A percentile compares a stretch with the other conserved stretches of the same genome.
Evolutionary conservation across 1,140 invertebrate genomes (phyloP).

Genomic region (Drosophila kanapiae): DNA sequence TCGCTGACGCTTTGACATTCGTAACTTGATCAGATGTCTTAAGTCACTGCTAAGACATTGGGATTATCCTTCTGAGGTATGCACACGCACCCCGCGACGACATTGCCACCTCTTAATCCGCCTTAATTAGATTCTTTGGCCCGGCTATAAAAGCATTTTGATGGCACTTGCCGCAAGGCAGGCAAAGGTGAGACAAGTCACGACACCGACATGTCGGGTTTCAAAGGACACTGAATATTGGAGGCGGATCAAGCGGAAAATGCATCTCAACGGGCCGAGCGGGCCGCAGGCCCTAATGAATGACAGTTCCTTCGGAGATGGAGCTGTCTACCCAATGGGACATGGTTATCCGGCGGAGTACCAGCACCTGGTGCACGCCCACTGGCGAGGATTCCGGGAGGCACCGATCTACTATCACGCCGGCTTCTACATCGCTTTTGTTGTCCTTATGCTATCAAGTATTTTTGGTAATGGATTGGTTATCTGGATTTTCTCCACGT

Average conservation of each 20-base stretch:
- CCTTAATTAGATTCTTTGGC: conserved; percentile 69
- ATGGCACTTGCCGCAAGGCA: conserved; percentile 45
- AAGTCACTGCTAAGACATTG: conserved; percentile 52
- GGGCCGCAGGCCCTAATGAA: conserved; percentile 59
- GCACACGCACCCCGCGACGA: conserved; percentile 19
- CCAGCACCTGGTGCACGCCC: conserved; percentile 89
- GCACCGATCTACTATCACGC: conserved; percentile 91
- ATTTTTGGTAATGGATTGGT: conserved; percentile 92
- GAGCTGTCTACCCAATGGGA: conserved; percentile 86
- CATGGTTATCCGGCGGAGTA: conserved; percentile 90
- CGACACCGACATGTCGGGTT: conserved; percentile 42
- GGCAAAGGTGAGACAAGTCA: conserved; percentile 39
- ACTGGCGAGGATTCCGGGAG: conserved; percentile 90
- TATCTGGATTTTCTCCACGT: conserved; percentile 93
- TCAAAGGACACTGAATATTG: not conserved
- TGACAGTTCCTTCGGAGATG: conserved; percentile 48
- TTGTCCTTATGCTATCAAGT: conserved; percentile 89
- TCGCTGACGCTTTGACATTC: conserved; percentile 16
- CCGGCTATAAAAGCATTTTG: conserved; percentile 63
- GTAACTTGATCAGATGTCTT: conserved; percentile 64
- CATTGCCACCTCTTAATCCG: conserved; percentile 50
- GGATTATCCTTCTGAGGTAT: conserved; percentile 55
- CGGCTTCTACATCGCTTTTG: conserved; percentile 90
- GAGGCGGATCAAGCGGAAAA: conserved; percentile 17
- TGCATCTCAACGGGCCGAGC: conserved; percentile 62